phyloP scores from a whole-genome alignment of 2,797 vertebrate species.

The Typhlichthys eigenmanni region DNA sequence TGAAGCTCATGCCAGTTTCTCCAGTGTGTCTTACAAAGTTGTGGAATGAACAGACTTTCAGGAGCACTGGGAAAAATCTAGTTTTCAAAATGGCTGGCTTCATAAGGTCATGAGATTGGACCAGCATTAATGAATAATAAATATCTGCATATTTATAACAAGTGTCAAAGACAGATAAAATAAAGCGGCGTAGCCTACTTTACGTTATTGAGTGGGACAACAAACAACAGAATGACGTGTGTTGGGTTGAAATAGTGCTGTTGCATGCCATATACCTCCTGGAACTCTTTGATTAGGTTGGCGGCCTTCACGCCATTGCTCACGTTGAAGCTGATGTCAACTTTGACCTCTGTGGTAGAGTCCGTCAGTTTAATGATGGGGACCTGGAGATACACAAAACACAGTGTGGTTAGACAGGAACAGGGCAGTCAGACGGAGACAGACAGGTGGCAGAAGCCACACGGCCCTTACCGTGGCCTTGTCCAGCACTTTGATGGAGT shows the following conservation, averaged over 20 bases:
- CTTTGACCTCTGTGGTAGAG: constrained; percentile 96
- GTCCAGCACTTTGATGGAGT: constrained; percentile 96
- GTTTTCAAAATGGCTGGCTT: too few relatives aligned
- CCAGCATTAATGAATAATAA: too few relatives aligned
- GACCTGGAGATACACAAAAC: constrained; percentile 77
- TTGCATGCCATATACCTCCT: constrained; percentile 81
- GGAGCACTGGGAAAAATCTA: too few relatives aligned
- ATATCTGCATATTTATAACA: too few relatives aligned
- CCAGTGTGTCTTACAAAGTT: background rate
- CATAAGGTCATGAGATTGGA: too few relatives aligned
- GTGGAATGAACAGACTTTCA: background rate
- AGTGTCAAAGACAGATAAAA: too few relatives aligned
- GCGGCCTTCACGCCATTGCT: constrained; percentile 95
- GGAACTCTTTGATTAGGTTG: constrained; percentile 96
- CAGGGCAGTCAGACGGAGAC: background rate
- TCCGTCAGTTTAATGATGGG: constrained; percentile 98
- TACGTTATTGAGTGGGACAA: too few relatives aligned
- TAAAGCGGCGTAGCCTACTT: too few relatives aligned
- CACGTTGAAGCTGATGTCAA: constrained; percentile 99
- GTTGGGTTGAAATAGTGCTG: background rate
- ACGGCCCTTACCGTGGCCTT: constrained; percentile 88
- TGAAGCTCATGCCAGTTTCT: background rate
- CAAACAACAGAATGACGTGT: too few relatives aligned
- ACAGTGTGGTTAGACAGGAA: background rate
- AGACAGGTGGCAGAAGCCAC: background rate